phyloP scores from a whole-genome alignment of 2,113 vertebrate genomes.

The Hystrix brachyura region DNA sequence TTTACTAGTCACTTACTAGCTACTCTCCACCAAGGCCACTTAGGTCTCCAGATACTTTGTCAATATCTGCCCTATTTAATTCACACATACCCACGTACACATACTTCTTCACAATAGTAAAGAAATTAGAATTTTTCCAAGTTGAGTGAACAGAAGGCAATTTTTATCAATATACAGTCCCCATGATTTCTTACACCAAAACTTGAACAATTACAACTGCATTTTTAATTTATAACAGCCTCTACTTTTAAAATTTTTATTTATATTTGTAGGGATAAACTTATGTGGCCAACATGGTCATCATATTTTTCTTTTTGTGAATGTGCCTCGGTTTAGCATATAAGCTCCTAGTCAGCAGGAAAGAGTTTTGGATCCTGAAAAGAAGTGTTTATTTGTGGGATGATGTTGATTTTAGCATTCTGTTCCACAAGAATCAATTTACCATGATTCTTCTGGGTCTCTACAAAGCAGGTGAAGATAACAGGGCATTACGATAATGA shows the following conservation, averaged over 20 bases:
- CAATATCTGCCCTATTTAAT: not conserved
- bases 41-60: not conserved
- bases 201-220: not conserved
- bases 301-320: not conserved
- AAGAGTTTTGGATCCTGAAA: not conserved
- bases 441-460: not conserved
- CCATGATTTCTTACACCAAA: not conserved
- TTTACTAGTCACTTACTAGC: not conserved
- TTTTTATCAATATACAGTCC: not conserved
- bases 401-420: not conserved
- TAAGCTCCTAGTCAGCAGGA: not conserved
- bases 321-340: not conserved
- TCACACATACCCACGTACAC: not conserved
- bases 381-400: not conserved
- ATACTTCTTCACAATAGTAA: not conserved
- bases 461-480: not conserved
- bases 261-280: not conserved
- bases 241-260: not conserved
- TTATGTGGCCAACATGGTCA: not conserved
- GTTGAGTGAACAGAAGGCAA: not conserved
- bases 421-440: not conserved
- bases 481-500: not conserved
- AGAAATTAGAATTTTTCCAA: not conserved
- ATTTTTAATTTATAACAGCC: not conserved
- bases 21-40: not conserved